phyloP scores from a whole-genome alignment of 2,113 vertebrate species.

The Tinamus guttatus region DNA sequence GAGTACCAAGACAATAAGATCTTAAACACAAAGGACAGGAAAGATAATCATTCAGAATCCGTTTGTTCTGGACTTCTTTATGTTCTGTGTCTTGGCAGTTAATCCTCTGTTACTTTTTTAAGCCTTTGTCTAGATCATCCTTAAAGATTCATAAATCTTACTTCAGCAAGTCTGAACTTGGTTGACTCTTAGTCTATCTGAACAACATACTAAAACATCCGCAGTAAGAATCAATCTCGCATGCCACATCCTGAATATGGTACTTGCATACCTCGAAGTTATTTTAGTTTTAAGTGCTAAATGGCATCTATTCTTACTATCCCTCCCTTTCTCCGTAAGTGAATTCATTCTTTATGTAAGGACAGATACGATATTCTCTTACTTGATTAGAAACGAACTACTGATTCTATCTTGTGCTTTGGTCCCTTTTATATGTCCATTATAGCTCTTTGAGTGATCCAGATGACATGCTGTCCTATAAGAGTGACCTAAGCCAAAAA shows the following conservation, averaged over 20 bases:
- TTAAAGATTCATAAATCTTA: constrained; percentile 12
- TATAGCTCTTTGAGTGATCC: background rate
- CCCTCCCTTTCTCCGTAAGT: background rate
- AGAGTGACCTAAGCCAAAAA: background rate
- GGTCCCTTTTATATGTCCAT: background rate
- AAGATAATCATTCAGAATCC: background rate
- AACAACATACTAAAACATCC: background rate
- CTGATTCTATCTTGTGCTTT: background rate
- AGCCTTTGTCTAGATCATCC: background rate
- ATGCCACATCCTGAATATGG: background rate
- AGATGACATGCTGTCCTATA: background rate
- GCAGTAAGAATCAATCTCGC: constrained; percentile 6
- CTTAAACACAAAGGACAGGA: background rate
- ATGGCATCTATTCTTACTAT: background rate
- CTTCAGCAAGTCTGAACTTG: background rate
- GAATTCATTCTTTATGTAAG: background rate
- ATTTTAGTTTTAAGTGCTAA: background rate
- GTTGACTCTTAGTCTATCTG: constrained; percentile 25
- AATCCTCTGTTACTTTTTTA: background rate
- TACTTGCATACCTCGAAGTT: background rate
- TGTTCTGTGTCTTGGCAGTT: background rate
- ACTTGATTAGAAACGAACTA: background rate
- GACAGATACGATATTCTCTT: background rate
- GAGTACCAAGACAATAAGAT: background rate
- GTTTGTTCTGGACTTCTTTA: background rate